phyloP scores from a whole-genome alignment of 37 sponge, comb jelly and placozoan genomes.

The Lycopodina hypogea region DNA sequence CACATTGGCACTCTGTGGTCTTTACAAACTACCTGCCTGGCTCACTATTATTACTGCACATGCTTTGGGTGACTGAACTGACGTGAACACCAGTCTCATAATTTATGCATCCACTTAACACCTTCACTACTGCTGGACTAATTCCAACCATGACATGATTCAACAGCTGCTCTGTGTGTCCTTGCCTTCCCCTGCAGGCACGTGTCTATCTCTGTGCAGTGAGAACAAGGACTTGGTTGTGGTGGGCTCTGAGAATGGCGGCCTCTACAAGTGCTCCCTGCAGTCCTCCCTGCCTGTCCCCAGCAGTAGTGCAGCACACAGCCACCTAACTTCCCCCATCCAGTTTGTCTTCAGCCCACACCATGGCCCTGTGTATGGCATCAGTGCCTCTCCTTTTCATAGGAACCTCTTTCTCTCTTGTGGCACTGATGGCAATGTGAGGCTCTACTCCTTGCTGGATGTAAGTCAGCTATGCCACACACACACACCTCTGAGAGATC shows the following conservation, averaged over 20 bases:
- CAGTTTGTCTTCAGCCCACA: constrained; percentile 75
- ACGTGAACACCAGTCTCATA: background rate
- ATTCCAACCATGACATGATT: background rate
- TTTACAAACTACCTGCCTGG: too few relatives aligned
- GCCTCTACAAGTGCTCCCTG: constrained; percentile 81
- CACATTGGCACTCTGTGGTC: too few relatives aligned
- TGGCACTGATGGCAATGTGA: constrained; percentile 64
- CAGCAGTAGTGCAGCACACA: background rate
- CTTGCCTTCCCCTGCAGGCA: constrained; percentile 24
- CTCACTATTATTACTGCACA: background rate
- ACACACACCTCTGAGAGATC: too few relatives aligned
- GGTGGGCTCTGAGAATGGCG: constrained; percentile 80
- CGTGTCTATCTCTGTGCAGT: constrained; percentile 65
- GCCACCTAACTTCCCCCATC: constrained; percentile 50
- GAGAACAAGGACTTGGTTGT: constrained; percentile 80
- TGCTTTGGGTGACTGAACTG: background rate
- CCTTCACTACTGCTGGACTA: too few relatives aligned
- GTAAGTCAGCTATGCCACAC: too few relatives aligned
- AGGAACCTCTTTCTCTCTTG: constrained; percentile 87
- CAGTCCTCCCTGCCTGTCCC: background rate
- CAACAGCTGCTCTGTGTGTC: background rate
- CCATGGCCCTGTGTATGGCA: constrained; percentile 83
- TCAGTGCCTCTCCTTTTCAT: constrained; percentile 82
- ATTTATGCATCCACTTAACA: too few relatives aligned
- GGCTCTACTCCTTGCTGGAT: constrained; percentile 75